Percentiles rank a stretch among this genome's conserved stretches.
phyloP scores from a whole-genome alignment of 2,797 vertebrate species.

The Margarornis squamiger region DNA sequence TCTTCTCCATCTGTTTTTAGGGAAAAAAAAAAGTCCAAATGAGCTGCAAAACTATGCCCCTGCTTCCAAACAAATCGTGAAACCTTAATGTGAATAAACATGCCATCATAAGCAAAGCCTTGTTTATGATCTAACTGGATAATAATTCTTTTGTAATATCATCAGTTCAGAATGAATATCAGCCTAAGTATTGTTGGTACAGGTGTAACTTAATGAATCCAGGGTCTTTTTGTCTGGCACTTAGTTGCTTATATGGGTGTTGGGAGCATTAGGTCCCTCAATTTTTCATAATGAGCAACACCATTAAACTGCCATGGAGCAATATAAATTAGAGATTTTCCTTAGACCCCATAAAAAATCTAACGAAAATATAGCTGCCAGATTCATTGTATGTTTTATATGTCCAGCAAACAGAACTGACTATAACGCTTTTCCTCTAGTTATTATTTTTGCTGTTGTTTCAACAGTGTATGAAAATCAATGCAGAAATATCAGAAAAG shows the following conservation, averaged over 20 bases:
- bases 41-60: not conserved
- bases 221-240: slow-evolving; percentile 37
- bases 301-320: slow-evolving; percentile 49
- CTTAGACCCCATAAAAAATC: not conserved
- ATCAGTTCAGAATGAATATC: slow-evolving; percentile 62
- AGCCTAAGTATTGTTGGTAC: slow-evolving; percentile 67
- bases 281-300: slow-evolving; percentile 36
- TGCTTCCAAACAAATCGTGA: slow-evolving; percentile 3
- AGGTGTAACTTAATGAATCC: slow-evolving; percentile 59
- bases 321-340: slow-evolving; percentile 45
- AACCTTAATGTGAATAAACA: slow-evolving; percentile 53
- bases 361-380: not conserved
- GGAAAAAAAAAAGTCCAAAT: not conserved
- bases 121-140: slow-evolving; percentile 33
- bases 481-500: not conserved
- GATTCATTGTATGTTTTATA: not conserved
- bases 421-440: not conserved
- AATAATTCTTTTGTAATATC: slow-evolving; percentile 51
- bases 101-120: slow-evolving; percentile 52
- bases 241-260: slow-evolving; percentile 43
- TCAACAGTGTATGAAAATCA: not conserved
- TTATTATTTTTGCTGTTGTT: not conserved
- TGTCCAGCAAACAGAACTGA: not conserved
- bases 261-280: slow-evolving; percentile 11
- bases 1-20: not conserved